A percentile compares a stretch with the other conserved stretches of the same genome.
These are phyloP conservation scores for Oncorhynchus tshawytscha DNA, from an alignment of 2,113 vertebrate species.

Conservation along the genomic window DNA sequence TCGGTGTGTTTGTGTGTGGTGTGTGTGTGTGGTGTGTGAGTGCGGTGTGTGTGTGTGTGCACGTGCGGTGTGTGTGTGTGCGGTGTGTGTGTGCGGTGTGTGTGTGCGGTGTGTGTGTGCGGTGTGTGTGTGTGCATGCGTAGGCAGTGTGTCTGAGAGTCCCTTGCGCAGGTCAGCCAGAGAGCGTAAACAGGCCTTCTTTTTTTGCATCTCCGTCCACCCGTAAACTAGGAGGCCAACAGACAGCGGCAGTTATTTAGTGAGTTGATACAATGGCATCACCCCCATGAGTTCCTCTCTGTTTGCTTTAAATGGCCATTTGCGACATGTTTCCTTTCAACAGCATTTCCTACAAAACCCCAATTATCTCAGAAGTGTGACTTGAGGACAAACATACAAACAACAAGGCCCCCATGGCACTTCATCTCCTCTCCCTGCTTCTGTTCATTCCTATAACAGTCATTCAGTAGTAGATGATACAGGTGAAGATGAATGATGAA, in stretches of 20 bases:
- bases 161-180: constrained; percentile 28
- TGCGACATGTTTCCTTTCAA: constrained; percentile 63
- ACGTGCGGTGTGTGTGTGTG: too few relatives aligned
- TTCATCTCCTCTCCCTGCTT: constrained; percentile 19
- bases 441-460: background rate
- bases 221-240: constrained; percentile 67
- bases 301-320: constrained; percentile 69
- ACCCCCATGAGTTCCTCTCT: constrained; percentile 63
- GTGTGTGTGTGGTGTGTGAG: too few relatives aligned
- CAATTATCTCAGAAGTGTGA: constrained; percentile 62
- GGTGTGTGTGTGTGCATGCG: too few relatives aligned
- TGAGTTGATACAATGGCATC: constrained; percentile 59
- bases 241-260: constrained; percentile 64
- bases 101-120: too few relatives aligned
- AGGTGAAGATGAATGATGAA: background rate
- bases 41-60: too few relatives aligned
- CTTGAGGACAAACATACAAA: too few relatives aligned
- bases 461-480: background rate
- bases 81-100: too few relatives aligned
- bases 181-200: constrained; percentile 70
- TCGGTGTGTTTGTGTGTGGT: too few relatives aligned
- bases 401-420: constrained; percentile 9
- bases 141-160: too few relatives aligned
- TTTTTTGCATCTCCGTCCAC: constrained; percentile 74
- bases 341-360: constrained; percentile 63